Percentiles rank a stretch among this genome's conserved stretches.
Conservation (phyloP, 2,113 vertebrate genomes). For the Piaya cayana region DNA sequence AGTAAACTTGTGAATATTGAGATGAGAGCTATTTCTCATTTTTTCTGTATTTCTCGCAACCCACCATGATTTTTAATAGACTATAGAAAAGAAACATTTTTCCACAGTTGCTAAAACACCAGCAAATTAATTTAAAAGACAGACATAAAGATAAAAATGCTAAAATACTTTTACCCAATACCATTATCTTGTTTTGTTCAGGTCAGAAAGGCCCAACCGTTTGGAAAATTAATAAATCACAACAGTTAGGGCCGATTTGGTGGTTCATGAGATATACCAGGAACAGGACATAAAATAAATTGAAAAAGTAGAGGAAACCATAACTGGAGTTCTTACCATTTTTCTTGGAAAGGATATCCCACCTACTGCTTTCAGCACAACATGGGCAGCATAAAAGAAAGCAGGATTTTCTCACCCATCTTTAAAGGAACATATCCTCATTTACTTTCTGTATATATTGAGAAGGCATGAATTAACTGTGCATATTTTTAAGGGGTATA, state of each 20-base stretch:
- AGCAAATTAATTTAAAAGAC: neutral
- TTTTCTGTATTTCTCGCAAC: neutral
- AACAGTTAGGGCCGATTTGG: neutral
- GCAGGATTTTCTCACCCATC: neutral
- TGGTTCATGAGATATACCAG: neutral
- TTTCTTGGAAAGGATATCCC: neutral
- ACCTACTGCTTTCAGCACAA: neutral
- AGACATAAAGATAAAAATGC: neutral
- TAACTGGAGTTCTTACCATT: neutral
- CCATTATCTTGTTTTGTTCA: neutral
- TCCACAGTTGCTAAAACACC: neutral
- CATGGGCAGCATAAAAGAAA: neutral
- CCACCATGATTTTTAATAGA: neutral
- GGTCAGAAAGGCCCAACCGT: neutral
- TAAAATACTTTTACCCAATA: neutral
- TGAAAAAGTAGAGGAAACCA: neutral
- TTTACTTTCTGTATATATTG: neutral
- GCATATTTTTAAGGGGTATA: neutral
- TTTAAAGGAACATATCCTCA: neutral
- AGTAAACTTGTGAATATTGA: neutral
- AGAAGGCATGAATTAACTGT: neutral
- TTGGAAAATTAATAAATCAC: neutral
- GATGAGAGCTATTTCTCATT: neutral
- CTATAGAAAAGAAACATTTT: neutral
- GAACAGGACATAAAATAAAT: neutral